These are phyloP conservation scores for Argyresthia albistria DNA, from an alignment of 2,888 invertebrate species.

Conservation along the genomic window DNA sequence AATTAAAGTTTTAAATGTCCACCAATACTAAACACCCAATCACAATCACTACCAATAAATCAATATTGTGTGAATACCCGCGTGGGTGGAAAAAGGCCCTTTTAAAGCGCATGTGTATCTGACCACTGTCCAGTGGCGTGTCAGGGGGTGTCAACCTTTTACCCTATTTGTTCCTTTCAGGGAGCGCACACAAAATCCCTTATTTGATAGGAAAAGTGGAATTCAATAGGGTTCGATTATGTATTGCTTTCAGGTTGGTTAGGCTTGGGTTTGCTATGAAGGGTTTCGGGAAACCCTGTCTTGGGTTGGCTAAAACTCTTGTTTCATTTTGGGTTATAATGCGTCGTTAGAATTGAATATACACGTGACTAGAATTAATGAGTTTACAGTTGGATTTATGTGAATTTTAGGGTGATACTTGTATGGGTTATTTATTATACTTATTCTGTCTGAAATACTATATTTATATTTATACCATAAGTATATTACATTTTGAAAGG, in stretches of 20 bases:
- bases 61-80: neutral
- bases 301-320: too few relatives aligned
- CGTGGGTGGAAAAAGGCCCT: neutral
- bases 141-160: constrained; percentile 45
- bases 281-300: constrained; percentile 24
- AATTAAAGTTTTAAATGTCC: too few relatives aligned
- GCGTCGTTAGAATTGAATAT: too few relatives aligned
- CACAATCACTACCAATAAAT: neutral
- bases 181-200: constrained; percentile 21
- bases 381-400: too few relatives aligned
- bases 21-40: too few relatives aligned
- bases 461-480: too few relatives aligned
- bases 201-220: constrained; percentile 30
- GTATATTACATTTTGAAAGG: too few relatives aligned
- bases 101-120: constrained; percentile 14
- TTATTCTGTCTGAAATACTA: too few relatives aligned
- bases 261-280: constrained; percentile 15
- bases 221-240: constrained; percentile 41
- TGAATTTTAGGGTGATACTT: too few relatives aligned
- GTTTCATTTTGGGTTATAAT: too few relatives aligned
- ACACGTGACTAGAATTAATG: too few relatives aligned
- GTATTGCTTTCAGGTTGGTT: constrained; percentile 16
- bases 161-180: constrained; percentile 19
- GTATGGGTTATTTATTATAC: too few relatives aligned
- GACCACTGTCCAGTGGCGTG: constrained; percentile 61